Evolutionary conservation across 2,888 invertebrate species (phyloP).

Genomic region (Apodemia mormo): DNA sequence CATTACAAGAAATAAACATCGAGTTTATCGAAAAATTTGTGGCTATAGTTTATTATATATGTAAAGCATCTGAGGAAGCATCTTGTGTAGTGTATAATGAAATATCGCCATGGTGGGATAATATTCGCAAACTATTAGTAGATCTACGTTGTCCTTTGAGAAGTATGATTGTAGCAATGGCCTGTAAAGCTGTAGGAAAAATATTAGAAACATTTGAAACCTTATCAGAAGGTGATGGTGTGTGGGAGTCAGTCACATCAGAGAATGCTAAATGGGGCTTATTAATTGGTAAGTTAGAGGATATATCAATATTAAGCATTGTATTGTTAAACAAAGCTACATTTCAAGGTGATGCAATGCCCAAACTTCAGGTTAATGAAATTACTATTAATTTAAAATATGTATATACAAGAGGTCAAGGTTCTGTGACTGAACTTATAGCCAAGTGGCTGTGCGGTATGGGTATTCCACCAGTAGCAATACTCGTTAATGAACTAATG

Average conservation of each 20-base stretch:
- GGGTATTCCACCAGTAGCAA: conserved; percentile 85
- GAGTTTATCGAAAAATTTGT: conserved; percentile 86
- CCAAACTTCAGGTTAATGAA: conserved; percentile 78
- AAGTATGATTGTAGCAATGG: conserved; percentile 91
- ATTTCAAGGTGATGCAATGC: conserved; percentile 65
- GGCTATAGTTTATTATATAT: conserved; percentile 84
- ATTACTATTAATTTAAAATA: conserved; percentile 85
- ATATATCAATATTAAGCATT: conserved; percentile 90
- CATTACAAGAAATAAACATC: conserved; percentile 71
- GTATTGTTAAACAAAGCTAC: conserved; percentile 81
- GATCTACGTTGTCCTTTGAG: conserved; percentile 88
- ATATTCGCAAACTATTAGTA: conserved; percentile 86
- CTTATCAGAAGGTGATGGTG: conserved; percentile 75
- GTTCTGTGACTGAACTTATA: conserved; percentile 93
- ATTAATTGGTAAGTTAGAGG: conserved; percentile 93
- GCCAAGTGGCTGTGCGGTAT: conserved; percentile 92
- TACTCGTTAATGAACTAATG: conserved; percentile 79
- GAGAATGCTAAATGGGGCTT: conserved; percentile 94
- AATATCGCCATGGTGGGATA: conserved; percentile 91
- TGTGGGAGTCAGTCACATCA: conserved; percentile 92
- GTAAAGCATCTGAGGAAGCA: conserved; percentile 83
- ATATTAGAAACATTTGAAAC: conserved; percentile 57
- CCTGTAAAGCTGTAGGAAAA: conserved; percentile 88
- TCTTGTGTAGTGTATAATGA: conserved; percentile 85
- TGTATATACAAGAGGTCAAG: conserved; percentile 85